Conservation (phyloP, 2,888 invertebrate genomes). For the Papilio gigon region DNA sequence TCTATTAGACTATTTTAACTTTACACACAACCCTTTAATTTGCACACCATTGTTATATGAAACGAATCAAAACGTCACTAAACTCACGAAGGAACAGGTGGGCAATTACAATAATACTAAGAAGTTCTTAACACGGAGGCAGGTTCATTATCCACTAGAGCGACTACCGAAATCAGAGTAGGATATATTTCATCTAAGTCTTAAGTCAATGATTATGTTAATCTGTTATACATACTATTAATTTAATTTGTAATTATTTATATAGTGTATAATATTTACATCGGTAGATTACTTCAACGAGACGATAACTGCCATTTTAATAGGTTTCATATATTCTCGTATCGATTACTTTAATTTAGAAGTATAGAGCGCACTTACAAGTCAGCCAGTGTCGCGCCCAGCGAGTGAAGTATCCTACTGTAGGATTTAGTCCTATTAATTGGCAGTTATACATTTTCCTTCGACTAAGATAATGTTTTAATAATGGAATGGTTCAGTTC, state of each 20-base stretch:
- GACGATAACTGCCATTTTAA: slow-evolving; percentile 71
- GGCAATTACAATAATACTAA: slow-evolving; percentile 63
- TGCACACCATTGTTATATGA: slow-evolving; percentile 78
- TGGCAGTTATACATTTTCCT: slow-evolving; percentile 69
- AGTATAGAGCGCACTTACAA: slow-evolving; percentile 35
- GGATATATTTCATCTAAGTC: slow-evolving; percentile 73
- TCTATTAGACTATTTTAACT: slow-evolving; percentile 80
- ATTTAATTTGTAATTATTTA: slow-evolving; percentile 78
- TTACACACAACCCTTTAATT: slow-evolving; percentile 83
- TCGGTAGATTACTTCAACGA: slow-evolving; percentile 66
- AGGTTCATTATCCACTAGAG: slow-evolving; percentile 67
- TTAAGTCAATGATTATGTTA: slow-evolving; percentile 80
- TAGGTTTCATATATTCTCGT: slow-evolving; percentile 48
- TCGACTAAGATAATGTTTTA: slow-evolving; percentile 68
- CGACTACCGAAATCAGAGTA: slow-evolving; percentile 76
- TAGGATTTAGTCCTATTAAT: slow-evolving; percentile 55
- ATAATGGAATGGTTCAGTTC: slow-evolving; percentile 75
- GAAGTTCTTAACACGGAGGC: slow-evolving; percentile 62
- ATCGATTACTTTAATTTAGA: slow-evolving; percentile 42
- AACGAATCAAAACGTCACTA: slow-evolving; percentile 65
- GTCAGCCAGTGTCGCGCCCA: slow-evolving; percentile 9
- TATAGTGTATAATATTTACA: slow-evolving; percentile 79
- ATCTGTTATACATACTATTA: slow-evolving; percentile 77
- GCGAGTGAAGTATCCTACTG: slow-evolving; percentile 25
- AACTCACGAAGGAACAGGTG: slow-evolving; percentile 58